Evolutionary conservation across 1,140 invertebrate species (phyloP).

Genomic region (Cyclina sinensis): DNA sequence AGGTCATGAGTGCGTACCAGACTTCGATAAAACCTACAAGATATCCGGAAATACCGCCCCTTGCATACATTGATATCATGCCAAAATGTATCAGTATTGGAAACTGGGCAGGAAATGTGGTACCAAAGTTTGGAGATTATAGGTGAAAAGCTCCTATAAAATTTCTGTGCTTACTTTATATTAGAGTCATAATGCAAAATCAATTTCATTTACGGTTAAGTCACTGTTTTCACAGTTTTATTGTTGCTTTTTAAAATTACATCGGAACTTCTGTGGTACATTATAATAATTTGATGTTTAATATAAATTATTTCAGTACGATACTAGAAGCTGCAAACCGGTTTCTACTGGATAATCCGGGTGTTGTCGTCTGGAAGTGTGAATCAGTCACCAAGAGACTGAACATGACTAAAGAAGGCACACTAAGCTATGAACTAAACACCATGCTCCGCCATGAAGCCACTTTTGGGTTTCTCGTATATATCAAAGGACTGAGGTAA

Average conservation of each 20-base stretch:
- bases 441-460: conserved; percentile 69
- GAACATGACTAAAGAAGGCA: conserved; percentile 46
- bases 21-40: conserved; percentile 25
- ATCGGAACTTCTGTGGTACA: no score
- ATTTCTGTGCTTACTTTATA: no score
- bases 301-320: conserved; percentile 66
- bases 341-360: conserved; percentile 65
- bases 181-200: no score
- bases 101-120: conserved; percentile 49
- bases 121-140: conserved; percentile 69
- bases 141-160: conserved; percentile 59
- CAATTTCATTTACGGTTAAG: no score
- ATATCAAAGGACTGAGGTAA: conserved; percentile 71
- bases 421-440: conserved; percentile 61
- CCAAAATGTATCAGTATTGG: conserved; percentile 59
- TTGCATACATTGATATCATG: conserved; percentile 75
- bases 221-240: no score
- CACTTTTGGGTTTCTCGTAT: conserved; percentile 64
- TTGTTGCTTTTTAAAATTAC: no score
- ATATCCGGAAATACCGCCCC: conserved; percentile 57
- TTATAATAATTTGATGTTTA: no score
- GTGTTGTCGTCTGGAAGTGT: conserved; percentile 70
- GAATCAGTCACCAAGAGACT: conserved; percentile 70
- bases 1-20: conserved; percentile 59
- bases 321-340: conserved; percentile 66